phyloP scores from a whole-genome alignment of 1,140 invertebrate species.

The Pseudomyrmex flavicornis region DNA sequence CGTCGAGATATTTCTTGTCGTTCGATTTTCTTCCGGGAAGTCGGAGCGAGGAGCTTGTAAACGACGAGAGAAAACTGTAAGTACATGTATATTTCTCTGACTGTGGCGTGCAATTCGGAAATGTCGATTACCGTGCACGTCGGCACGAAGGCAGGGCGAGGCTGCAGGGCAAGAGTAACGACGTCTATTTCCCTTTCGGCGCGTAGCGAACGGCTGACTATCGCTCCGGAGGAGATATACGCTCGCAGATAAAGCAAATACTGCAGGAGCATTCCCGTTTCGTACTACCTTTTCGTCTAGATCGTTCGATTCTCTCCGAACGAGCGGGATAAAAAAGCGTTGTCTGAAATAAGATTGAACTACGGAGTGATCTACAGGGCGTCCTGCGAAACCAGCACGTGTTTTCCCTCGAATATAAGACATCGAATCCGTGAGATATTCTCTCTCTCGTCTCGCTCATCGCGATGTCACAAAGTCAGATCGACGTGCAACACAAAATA shows the following conservation, averaged over 20 bases:
- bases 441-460: background rate
- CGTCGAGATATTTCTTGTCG: conserved; percentile 20
- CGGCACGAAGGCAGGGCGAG: conserved; percentile 31
- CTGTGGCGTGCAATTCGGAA: conserved; percentile 42
- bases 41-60: background rate
- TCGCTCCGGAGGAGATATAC: conserved; percentile 37
- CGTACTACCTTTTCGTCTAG: conserved; percentile 20
- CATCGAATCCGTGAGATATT: background rate
- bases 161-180: conserved; percentile 62
- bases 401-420: background rate
- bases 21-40: conserved; percentile 43
- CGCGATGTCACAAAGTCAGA: too few relatives aligned
- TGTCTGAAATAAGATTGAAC: conserved; percentile 32
- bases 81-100: conserved; percentile 39
- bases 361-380: background rate
- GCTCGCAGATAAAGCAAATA: conserved; percentile 55
- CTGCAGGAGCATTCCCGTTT: conserved; percentile 25
- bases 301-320: conserved; percentile 35
- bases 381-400: background rate
- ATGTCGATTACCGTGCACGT: conserved; percentile 50
- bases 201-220: conserved; percentile 49
- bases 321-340: conserved; percentile 30
- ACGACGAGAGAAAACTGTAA: conserved; percentile 52
- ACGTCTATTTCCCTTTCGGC: conserved; percentile 46
- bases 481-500: too few relatives aligned